Conservation (phyloP, 2,888 invertebrate genomes). For the Tetragonisca angustula region DNA sequence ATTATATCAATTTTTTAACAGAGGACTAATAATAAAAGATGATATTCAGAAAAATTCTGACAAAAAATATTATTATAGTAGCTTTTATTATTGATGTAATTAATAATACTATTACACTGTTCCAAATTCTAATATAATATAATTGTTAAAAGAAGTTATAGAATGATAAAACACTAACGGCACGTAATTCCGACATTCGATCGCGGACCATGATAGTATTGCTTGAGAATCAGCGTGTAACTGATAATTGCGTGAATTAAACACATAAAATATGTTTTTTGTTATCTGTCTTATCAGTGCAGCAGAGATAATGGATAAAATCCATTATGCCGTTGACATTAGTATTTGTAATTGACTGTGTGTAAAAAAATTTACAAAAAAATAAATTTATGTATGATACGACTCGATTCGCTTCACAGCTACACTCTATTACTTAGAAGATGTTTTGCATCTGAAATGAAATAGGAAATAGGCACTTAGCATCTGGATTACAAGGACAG, state of each 20-base stretch:
- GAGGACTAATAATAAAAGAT: neutral
- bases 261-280: slow-evolving; percentile 46
- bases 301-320: slow-evolving; percentile 68
- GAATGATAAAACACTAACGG: slow-evolving; percentile 75
- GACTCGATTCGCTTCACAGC: slow-evolving; percentile 64
- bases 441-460: slow-evolving; percentile 79
- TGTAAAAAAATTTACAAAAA: neutral
- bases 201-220: slow-evolving; percentile 80
- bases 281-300: slow-evolving; percentile 80
- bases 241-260: slow-evolving; percentile 67
- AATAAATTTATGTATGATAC: slow-evolving; percentile 23
- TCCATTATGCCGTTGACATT: slow-evolving; percentile 31
- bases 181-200: slow-evolving; percentile 80
- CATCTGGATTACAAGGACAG: slow-evolving; percentile 69
- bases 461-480: slow-evolving; percentile 80
- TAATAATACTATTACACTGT: neutral
- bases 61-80: neutral
- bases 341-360: slow-evolving; percentile 33
- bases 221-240: slow-evolving; percentile 57
- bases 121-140: neutral
- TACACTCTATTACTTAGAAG: slow-evolving; percentile 61
- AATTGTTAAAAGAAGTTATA: neutral
- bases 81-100: neutral
- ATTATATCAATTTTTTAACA: slow-evolving; percentile 1
- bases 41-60: neutral